Percentiles rank a stretch among this genome's conserved stretches.
Conservation (phyloP, 2,888 invertebrate species). For the Ectobius pallidus region DNA sequence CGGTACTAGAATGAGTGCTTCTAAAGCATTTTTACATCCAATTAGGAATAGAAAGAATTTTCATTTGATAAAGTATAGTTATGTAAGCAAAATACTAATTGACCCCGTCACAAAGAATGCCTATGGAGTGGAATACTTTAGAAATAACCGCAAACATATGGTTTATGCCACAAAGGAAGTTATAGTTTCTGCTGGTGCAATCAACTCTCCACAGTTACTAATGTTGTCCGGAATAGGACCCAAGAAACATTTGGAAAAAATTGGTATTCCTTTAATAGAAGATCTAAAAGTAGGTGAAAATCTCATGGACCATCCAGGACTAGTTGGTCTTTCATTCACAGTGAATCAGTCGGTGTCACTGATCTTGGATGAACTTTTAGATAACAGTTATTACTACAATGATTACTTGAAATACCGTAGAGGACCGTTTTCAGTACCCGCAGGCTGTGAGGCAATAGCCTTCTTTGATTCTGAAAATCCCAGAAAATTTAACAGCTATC, state of each 20-base stretch:
- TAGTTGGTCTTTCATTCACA: conserved; percentile 73
- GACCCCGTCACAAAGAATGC: conserved; percentile 49
- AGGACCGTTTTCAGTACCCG: conserved; percentile 78
- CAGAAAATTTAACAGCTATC: conserved; percentile 42
- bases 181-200: conserved; percentile 51
- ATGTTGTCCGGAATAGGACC: conserved; percentile 70
- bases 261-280: conserved; percentile 66
- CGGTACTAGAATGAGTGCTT: conserved; percentile 44
- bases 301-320: conserved; percentile 80
- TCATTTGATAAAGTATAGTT: conserved; percentile 46
- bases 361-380: background rate
- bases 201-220: conserved; percentile 49
- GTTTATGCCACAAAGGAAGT: conserved; percentile 61
- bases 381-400: conserved; percentile 48
- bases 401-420: conserved; percentile 66
- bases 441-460: conserved; percentile 77
- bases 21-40: conserved; percentile 45
- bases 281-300: conserved; percentile 81
- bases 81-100: too few relatives aligned
- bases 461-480: conserved; percentile 72
- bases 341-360: conserved; percentile 66
- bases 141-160: conserved; percentile 54
- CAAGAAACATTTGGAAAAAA: conserved; percentile 60
- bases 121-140: conserved; percentile 49
- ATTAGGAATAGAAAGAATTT: conserved; percentile 43